Base-by-base conservation (phyloP, 2,113 vertebrate species). In the Podocnemis expansa region DNA sequence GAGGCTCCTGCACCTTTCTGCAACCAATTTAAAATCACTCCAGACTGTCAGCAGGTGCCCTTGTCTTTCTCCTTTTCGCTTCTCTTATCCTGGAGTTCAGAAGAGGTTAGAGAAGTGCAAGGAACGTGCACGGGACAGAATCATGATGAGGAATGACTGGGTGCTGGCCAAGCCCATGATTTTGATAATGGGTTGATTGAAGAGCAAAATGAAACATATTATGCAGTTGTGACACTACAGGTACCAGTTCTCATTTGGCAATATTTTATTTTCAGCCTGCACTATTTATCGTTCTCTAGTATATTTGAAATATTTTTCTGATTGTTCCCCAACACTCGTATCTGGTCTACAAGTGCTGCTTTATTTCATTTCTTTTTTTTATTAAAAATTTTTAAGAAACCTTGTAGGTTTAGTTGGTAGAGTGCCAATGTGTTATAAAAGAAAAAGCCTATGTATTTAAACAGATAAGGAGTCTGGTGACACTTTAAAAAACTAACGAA, bases 101-200 rank as follows among this genome's bases (percentile, higher is more conserved):
- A 79, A 54, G 47, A 1, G 0, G n/a, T 78, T 52, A 55, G 70
- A 45, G 45, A 86, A 91, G 14, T 0, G 0, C 24, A n/a, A 85
- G 82, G 13, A 49, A n/a, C 78, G 14, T 0, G 0, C 12, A 8
- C n/a, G 38, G 29, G 0, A 10, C 17, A 6, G 41, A 43, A 58
- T 17, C 63, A 22, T 14, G 45, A 34, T 9, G 47, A 45, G 63
- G 73, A n/a, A 67, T 43, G 63, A 82, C 90, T 17, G 49, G 8
- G 25, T 52, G 82, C 86, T 91, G 89, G 67, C 2, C 78, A 22
- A 27, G 3, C 81, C 34, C 85, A 89, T 93, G 14, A 16, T 67
- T 89, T 75, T 78, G 81, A 60, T 88, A 78, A 78, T 51, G 82
- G 90, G 5, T 43, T 73, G 43, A 54, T 2, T 54, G 83, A 78